Percentiles rank a stretch among this genome's conserved stretches.
These are phyloP conservation scores for Aphaenogaster floridana DNA, from an alignment of 1,140 invertebrate species.

Conservation along the genomic window DNA sequence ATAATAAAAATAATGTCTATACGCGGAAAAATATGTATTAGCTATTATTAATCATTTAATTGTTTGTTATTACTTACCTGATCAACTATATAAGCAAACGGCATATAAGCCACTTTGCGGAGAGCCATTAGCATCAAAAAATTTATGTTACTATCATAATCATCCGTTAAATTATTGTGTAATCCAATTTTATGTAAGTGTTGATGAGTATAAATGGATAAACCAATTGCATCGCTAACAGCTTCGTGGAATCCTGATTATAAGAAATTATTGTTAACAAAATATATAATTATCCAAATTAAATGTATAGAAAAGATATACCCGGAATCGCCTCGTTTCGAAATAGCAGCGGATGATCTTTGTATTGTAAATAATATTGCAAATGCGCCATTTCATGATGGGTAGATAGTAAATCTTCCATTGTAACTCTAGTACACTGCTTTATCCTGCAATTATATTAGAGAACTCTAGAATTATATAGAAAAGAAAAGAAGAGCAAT, in stretches of 20 bases:
- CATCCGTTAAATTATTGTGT: slow-evolving; percentile 90
- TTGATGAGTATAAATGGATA: slow-evolving; percentile 92
- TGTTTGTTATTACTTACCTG: slow-evolving; percentile 86
- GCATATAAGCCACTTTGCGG: slow-evolving; percentile 93
- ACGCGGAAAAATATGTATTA: background rate
- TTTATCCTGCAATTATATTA: slow-evolving; percentile 91
- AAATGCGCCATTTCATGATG: slow-evolving; percentile 96
- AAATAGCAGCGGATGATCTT: slow-evolving; percentile 91
- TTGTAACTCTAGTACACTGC: slow-evolving; percentile 94
- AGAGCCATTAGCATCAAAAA: slow-evolving; percentile 93
- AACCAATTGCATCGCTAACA: slow-evolving; percentile 93
- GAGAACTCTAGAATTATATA: background rate
- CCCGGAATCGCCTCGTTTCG: slow-evolving; percentile 93
- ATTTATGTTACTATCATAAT: slow-evolving; percentile 92
- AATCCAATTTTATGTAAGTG: slow-evolving; percentile 92
- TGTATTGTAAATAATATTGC: slow-evolving; percentile 94
- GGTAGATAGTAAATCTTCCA: slow-evolving; percentile 92
- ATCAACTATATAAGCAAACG: slow-evolving; percentile 92
- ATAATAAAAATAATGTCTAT: background rate
- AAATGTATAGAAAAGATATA: slow-evolving; percentile 76
- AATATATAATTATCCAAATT: background rate
- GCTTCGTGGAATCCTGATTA: slow-evolving; percentile 94
- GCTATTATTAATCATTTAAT: slow-evolving; percentile 15
- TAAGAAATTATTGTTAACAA: slow-evolving; percentile 54
- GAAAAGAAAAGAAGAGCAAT: background rate